Conservation (phyloP, 2,113 vertebrate genomes). For the Bettongia penicillata region DNA sequence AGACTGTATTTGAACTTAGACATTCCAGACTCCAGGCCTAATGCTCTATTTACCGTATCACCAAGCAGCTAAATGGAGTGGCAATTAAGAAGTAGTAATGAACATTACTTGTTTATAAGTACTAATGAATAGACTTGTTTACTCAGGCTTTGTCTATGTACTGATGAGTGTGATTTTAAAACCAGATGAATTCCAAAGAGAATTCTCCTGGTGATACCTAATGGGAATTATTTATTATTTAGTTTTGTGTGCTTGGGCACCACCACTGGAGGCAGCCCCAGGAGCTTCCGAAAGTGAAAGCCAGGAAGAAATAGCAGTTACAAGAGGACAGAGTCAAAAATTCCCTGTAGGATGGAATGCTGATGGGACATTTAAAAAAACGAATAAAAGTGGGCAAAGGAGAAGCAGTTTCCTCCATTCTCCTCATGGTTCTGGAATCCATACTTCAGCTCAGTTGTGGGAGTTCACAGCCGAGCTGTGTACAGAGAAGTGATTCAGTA, state of each 20-base stretch:
- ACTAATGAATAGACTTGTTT: not conserved
- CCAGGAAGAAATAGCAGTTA: slow-evolving; percentile 33
- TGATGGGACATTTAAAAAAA: slow-evolving; percentile 24
- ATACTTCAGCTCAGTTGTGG: not conserved
- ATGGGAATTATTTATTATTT: slow-evolving; percentile 39
- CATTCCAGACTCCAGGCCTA: not conserved
- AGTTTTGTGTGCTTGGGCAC: slow-evolving; percentile 26
- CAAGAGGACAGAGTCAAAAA: slow-evolving; percentile 20
- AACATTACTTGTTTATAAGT: not conserved
- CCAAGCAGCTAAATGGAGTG: not conserved
- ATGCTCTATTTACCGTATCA: not conserved
- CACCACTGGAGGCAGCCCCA: slow-evolving; percentile 20
- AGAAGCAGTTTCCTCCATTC: slow-evolving; percentile 20
- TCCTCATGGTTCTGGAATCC: slow-evolving; percentile 7
- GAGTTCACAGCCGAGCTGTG: not conserved
- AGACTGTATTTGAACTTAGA: not conserved
- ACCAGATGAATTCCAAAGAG: slow-evolving; percentile 58
- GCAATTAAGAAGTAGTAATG: not conserved
- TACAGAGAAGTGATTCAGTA: not conserved
- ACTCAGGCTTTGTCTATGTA: slow-evolving; percentile 46
- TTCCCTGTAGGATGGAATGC: slow-evolving; percentile 37
- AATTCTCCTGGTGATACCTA: slow-evolving; percentile 17
- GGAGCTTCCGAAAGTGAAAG: slow-evolving; percentile 49
- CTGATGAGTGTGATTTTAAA: slow-evolving; percentile 55
- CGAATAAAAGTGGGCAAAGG: not conserved